Conservation (phyloP, 2,797 vertebrate species). For the Pelobates cultripes region DNA sequence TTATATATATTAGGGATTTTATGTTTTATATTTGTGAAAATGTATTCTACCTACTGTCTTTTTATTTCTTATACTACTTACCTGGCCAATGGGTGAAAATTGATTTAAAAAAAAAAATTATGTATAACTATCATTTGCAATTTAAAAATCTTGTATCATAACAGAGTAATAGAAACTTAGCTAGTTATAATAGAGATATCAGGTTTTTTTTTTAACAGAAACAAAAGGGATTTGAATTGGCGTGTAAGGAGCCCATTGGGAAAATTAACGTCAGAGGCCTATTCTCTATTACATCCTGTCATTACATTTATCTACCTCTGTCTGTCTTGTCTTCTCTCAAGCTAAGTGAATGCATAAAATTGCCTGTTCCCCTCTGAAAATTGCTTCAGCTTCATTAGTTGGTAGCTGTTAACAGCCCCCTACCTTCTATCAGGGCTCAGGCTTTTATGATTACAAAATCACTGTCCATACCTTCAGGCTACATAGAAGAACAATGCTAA, state of each 20-base stretch:
- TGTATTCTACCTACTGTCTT: too few relatives aligned
- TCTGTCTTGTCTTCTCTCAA: slow-evolving; percentile 55
- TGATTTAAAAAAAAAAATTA: too few relatives aligned
- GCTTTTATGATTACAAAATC: slow-evolving; percentile 53
- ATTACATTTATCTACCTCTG: slow-evolving; percentile 51
- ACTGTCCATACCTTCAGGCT: slow-evolving; percentile 51
- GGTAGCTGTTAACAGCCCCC: slow-evolving; percentile 45
- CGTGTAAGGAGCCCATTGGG: slow-evolving; percentile 53
- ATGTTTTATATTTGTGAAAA: too few relatives aligned
- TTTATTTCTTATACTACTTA: too few relatives aligned
- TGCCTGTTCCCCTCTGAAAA: slow-evolving; percentile 50
- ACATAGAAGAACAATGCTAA: slow-evolving; percentile 51
- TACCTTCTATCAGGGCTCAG: slow-evolving; percentile 48
- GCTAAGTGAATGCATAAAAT: slow-evolving; percentile 53
- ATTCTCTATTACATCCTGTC: slow-evolving; percentile 55
- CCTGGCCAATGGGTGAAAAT: too few relatives aligned
- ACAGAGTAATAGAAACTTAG: background rate
- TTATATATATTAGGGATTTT: too few relatives aligned
- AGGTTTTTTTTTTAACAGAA: slow-evolving; percentile 10
- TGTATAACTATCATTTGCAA: too few relatives aligned
- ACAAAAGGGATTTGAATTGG: slow-evolving; percentile 47
- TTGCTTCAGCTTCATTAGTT: slow-evolving; percentile 55
- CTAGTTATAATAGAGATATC: slow-evolving; percentile 45
- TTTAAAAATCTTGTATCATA: too few relatives aligned
- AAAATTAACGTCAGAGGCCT: slow-evolving; percentile 55